Evolutionary conservation across 2,888 invertebrate genomes (phyloP), one percentile per base, ranked within the genome.

Genomic region (Pheosia tremula): DNA sequence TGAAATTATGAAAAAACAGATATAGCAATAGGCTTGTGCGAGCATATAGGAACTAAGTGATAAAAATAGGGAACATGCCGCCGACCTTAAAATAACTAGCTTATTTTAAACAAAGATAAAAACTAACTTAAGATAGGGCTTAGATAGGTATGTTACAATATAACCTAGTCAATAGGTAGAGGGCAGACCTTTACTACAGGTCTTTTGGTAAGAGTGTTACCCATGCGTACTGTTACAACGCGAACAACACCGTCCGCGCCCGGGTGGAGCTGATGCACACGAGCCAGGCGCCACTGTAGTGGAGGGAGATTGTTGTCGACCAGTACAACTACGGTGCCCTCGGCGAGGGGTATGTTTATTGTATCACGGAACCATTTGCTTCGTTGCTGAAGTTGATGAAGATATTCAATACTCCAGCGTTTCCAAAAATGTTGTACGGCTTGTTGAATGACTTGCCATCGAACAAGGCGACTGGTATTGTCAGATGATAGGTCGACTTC

Each of bases 191-290:
- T 43, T 8, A 43, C 43, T 6, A 43, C 43, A 6, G 43, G 43
- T 8, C 43, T 6, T 43, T 43, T 43, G 6, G 43, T 43, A 43
- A 43, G 9, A 43, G 43, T 43, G 43, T 43, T 43, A 43, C 43
- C 8, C 6, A 6, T 9, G 8, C 8, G 9, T 6, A 8, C 8
- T 8, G 6, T n/a, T n/a, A n/a, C n/a, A n/a, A n/a, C n/a, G n/a
- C n/a, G n/a, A n/a, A n/a, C n/a, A n/a, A n/a, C n/a, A 43, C 9
- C 9, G 9, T 43, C 43, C 3, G 43, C 8, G 43, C 43, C 43
- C 7, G 43, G 43, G 43, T 49, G 49, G n/a, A n/a, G 49, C 49
- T n/a, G n/a, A 49, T 49, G 13, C n/a, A 49, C 49, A 49, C 49
- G 49, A n/a, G 49, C 49, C n/a, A 49, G 49, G n/a, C 49, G n/a